Evolutionary conservation across 2,797 vertebrate species (phyloP), one percentile per base, ranked within the genome.

Genomic region (Australoheros facetus): DNA sequence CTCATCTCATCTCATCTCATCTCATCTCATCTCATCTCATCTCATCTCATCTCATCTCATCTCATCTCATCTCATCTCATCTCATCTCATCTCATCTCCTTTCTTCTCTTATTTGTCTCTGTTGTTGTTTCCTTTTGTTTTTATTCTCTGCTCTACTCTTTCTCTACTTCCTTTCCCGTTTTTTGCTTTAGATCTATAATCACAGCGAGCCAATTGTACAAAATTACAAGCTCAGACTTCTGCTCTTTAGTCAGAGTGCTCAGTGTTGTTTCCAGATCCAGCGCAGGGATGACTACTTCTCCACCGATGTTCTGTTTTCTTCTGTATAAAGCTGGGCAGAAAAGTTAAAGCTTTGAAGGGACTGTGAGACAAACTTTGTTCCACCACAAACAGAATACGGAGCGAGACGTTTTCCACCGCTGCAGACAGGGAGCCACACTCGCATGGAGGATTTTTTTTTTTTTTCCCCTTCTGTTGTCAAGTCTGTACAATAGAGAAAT

Each of bases 351-450:
- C 73, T 81, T 79, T 84, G 71, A 81, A 56, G 64, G 17, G 23
- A 62, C 80, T 42, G 23, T 7, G 17, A 78, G 77, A 81, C 39
- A 78, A 89, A 85, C 75, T 82, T 87, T 87, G 82, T 66, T 85
- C 71, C 62, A 2, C 48, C 69, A 79, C 69, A 82, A 86, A 84
- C 56, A 72, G 64, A 91, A 87, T 86, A 71, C 17, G 73, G 71
- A 59, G 51, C 21, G 34, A 87, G 82, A 77, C 54, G 2, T 78
- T 86, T 89, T 51, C 51, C 70, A 21, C 56, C 8, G 1, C 79
- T 69, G 78, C 70, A 79, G 84, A 82, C 86, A 81, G 64, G 84
- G 83, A 90, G 80, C 83, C 57, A 48, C 75, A 28, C 30, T 75
- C 14, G 2, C 75, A 71, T 2, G 39, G 66, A 80, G 77, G 80